phyloP scores from a whole-genome alignment of 2,888 invertebrate species.

The Minunthozetes semirufus region DNA sequence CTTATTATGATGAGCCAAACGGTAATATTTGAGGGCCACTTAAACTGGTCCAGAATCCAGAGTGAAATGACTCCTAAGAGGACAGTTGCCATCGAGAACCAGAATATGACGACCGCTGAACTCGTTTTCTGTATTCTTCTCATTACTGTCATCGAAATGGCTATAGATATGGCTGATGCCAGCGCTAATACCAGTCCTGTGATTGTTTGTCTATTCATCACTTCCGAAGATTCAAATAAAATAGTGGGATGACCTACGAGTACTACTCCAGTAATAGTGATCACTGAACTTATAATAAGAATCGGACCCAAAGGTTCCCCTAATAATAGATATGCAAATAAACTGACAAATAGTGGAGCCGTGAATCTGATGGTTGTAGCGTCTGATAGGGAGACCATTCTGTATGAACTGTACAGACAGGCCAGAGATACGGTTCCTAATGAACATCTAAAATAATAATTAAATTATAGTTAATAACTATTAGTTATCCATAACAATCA shows the following conservation, averaged over 20 bases:
- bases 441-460: constrained; percentile 17
- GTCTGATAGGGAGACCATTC: constrained; percentile 36
- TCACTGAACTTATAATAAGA: constrained; percentile 8
- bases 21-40: constrained; percentile 14
- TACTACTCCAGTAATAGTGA: constrained; percentile 35
- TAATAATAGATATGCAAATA: constrained; percentile 36
- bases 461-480: neutral
- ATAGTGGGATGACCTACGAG: constrained; percentile 36
- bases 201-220: neutral
- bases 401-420: constrained; percentile 32
- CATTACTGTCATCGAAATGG: constrained; percentile 34
- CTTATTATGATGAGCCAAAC: constrained; percentile 28
- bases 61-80: constrained; percentile 15
- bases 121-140: constrained; percentile 30
- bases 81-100: constrained; percentile 29
- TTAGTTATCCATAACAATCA: neutral
- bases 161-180: constrained; percentile 20
- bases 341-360: constrained; percentile 37
- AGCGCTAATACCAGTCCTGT: constrained; percentile 30
- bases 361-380: constrained; percentile 37
- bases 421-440: constrained; percentile 34
- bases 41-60: constrained; percentile 10
- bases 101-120: constrained; percentile 33
- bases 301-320: constrained; percentile 37
- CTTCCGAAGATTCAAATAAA: constrained; percentile 22